Conservation (phyloP, 2,888 invertebrate species). For the Mesopsocus fuscifrons region DNA sequence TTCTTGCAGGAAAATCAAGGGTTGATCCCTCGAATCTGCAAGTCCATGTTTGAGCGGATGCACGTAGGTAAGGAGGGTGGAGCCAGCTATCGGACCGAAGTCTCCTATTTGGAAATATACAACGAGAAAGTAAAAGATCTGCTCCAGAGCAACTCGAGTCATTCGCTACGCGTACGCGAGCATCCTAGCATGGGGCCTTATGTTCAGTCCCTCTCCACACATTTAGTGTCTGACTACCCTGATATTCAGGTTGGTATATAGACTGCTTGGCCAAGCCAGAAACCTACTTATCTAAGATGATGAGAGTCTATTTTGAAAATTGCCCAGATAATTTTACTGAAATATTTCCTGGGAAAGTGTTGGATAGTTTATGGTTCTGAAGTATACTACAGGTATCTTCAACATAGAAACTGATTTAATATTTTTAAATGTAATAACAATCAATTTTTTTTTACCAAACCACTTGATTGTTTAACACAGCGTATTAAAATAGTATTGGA, state of each 20-base stretch:
- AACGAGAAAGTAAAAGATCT: slow-evolving; percentile 53
- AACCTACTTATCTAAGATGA: too few species aligned
- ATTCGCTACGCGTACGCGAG: slow-evolving; percentile 48
- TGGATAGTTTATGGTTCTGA: too few species aligned
- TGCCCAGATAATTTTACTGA: too few species aligned
- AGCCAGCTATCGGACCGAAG: slow-evolving; percentile 68
- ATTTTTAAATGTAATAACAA: too few species aligned
- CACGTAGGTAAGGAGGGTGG: slow-evolving; percentile 54
- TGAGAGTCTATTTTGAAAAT: too few species aligned
- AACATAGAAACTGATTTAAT: too few species aligned
- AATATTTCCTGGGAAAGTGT: too few species aligned
- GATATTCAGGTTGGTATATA: slow-evolving; percentile 62
- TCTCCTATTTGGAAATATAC: slow-evolving; percentile 44
- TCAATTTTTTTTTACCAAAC: too few species aligned
- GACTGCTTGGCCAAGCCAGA: too few species aligned
- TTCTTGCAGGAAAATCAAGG: slow-evolving; percentile 56
- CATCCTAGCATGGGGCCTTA: slow-evolving; percentile 61
- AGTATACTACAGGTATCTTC: too few species aligned
- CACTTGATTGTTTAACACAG: too few species aligned
- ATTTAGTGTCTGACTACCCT: slow-evolving; percentile 67
- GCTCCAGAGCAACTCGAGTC: slow-evolving; percentile 29
- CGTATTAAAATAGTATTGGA: too few species aligned
- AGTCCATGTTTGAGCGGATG: slow-evolving; percentile 64
- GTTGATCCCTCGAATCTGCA: slow-evolving; percentile 69
- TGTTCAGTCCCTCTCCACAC: slow-evolving; percentile 68